phyloP scores from a whole-genome alignment of 1,140 invertebrate species.

The Colletes gigas region DNA sequence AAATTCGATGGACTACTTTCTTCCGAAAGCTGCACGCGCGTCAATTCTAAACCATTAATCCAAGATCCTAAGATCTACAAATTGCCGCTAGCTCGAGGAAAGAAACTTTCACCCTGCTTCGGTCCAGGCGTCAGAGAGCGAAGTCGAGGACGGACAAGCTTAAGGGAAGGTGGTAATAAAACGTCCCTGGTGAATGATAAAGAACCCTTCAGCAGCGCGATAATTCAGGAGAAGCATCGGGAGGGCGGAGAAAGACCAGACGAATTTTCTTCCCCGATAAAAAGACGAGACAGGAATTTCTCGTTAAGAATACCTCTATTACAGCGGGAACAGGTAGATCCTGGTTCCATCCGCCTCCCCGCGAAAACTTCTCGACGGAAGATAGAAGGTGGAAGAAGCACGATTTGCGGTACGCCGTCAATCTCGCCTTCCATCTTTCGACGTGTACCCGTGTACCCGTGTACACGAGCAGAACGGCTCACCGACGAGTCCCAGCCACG shows the following conservation, averaged over 20 bases:
- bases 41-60: no score
- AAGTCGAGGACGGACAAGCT: no score
- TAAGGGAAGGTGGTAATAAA: neutral
- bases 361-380: slow-evolving; percentile 19
- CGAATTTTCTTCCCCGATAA: slow-evolving; percentile 13
- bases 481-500: neutral
- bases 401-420: slow-evolving; percentile 26
- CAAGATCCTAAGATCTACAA: no score
- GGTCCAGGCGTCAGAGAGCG: no score
- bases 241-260: neutral
- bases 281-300: slow-evolving; percentile 24
- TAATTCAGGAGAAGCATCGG: slow-evolving; percentile 1
- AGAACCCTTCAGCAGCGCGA: slow-evolving; percentile 7
- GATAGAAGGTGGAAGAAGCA: slow-evolving; percentile 22
- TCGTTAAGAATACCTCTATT: slow-evolving; percentile 34
- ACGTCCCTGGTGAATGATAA: slow-evolving; percentile 1
- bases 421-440: slow-evolving; percentile 43
- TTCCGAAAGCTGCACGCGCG: no score
- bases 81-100: no score
- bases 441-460: neutral
- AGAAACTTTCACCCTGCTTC: neutral
- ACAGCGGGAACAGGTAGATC: slow-evolving; percentile 14
- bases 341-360: slow-evolving; percentile 11
- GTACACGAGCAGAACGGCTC: neutral
- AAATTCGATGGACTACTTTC: no score